phyloP scores from a whole-genome alignment of 2,888 invertebrate species.

The Xanthorhoe designata region DNA sequence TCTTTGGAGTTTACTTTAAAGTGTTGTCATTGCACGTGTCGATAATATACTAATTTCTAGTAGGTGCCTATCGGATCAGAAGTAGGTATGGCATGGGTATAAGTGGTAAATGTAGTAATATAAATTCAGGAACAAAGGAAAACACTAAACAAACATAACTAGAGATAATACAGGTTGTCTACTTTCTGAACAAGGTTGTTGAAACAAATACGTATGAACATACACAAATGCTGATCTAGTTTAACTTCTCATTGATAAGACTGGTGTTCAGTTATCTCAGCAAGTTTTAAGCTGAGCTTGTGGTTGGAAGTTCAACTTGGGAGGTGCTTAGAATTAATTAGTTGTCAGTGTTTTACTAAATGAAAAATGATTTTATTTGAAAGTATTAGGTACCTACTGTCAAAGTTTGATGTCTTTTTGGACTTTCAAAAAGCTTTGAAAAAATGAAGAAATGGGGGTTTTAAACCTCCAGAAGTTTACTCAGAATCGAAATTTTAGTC shows the following conservation, averaged over 20 bases:
- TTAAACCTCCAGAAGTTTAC: constrained; percentile 20
- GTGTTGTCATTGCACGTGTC: too few species aligned
- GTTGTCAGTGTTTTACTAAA: not conserved
- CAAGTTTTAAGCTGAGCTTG: constrained; percentile 18
- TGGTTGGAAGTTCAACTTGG: constrained; percentile 18
- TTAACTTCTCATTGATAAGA: constrained; percentile 36
- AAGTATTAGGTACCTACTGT: not conserved
- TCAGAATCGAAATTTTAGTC: constrained; percentile 40
- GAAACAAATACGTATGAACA: not conserved
- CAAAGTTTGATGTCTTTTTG: not conserved
- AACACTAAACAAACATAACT: not conserved
- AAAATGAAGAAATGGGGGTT: not conserved
- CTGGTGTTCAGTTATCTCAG: constrained; percentile 13
- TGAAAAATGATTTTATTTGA: not conserved
- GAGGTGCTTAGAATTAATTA: constrained; percentile 10
- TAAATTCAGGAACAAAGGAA: not conserved
- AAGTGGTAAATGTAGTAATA: not conserved
- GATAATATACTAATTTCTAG: too few species aligned
- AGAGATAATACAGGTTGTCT: not conserved
- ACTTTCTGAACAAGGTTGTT: not conserved
- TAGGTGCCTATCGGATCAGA: too few species aligned
- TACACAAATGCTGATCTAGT: constrained; percentile 7
- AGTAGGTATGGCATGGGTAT: not conserved
- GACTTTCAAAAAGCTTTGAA: constrained; percentile 3
- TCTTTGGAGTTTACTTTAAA: too few species aligned